phyloP scores from a whole-genome alignment of 2,113 vertebrate species.

The Petrocephalus zakoni region DNA sequence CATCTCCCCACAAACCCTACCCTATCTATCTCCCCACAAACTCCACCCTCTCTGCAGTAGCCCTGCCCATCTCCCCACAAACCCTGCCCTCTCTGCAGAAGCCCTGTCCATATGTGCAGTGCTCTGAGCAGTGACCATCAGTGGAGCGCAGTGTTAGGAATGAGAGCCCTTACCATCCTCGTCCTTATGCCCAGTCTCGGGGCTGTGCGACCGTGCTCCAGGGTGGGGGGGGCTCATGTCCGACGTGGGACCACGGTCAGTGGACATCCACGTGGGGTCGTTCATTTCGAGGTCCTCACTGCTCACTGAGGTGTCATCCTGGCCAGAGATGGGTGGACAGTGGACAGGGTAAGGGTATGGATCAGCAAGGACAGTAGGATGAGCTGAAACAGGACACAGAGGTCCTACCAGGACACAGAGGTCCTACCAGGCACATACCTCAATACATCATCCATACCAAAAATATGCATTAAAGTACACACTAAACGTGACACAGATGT shows the following conservation, averaged over 20 bases:
- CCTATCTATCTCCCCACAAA: background rate
- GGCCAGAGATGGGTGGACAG: conserved; percentile 33
- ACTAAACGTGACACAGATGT: background rate
- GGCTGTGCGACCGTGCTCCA: conserved; percentile 82
- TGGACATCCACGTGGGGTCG: conserved; percentile 89
- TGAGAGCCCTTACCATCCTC: conserved; percentile 78
- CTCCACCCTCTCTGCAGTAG: background rate
- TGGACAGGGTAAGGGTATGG: background rate
- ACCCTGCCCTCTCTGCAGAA: background rate
- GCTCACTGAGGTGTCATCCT: conserved; percentile 97
- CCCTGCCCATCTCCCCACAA: background rate
- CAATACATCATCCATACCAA: background rate
- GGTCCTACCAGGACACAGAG: background rate
- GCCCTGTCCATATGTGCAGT: background rate
- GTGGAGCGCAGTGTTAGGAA: background rate
- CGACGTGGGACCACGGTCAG: conserved; percentile 78
- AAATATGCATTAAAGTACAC: background rate
- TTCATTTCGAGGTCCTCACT: conserved; percentile 92
- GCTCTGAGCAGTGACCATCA: too few relatives aligned
- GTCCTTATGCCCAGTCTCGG: conserved; percentile 72
- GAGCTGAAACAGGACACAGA: background rate
- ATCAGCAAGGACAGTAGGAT: background rate
- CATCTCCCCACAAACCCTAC: background rate
- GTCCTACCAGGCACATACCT: background rate
- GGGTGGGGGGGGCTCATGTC: conserved; percentile 71